These are phyloP conservation scores for Chlorops oryzae DNA, from an alignment of 1,140 invertebrate genomes.

Conservation along the genomic window DNA sequence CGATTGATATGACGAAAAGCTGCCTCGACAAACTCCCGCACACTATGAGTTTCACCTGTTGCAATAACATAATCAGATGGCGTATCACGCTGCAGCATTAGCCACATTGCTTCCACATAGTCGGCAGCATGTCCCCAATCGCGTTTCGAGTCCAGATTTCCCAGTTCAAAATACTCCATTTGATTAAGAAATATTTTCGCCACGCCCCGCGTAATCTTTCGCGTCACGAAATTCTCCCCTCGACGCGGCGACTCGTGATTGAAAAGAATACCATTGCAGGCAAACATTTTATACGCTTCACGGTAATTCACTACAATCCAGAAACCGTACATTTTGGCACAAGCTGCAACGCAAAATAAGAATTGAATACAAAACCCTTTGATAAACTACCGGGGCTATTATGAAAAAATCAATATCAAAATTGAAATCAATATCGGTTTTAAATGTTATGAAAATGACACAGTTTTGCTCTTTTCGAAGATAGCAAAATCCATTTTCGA, in stretches of 20 bases:
- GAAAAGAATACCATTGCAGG: slow-evolving; percentile 97
- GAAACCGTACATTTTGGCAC: slow-evolving; percentile 96
- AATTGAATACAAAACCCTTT: background rate
- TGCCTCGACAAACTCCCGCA: slow-evolving; percentile 91
- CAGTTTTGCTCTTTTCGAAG: too few relatives aligned
- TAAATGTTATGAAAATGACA: too few relatives aligned
- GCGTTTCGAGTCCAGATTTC: slow-evolving; percentile 91
- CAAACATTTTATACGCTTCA: slow-evolving; percentile 97
- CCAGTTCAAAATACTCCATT: slow-evolving; percentile 82
- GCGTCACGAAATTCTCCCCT: slow-evolving; percentile 98
- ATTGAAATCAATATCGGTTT: too few relatives aligned
- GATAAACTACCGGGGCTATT: background rate
- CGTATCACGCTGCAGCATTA: slow-evolving; percentile 92
- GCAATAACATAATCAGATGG: slow-evolving; percentile 98
- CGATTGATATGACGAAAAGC: slow-evolving; percentile 77
- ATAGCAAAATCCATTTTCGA: too few relatives aligned
- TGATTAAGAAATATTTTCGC: slow-evolving; percentile 91
- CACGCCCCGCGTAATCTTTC: slow-evolving; percentile 96
- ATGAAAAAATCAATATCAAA: background rate
- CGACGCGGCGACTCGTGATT: slow-evolving; percentile 98
- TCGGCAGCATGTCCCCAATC: slow-evolving; percentile 99
- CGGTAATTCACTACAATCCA: slow-evolving; percentile 99
- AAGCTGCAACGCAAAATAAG: slow-evolving; percentile 58
- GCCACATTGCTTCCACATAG: slow-evolving; percentile 99
- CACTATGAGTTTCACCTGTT: slow-evolving; percentile 90